Evolutionary conservation across 2,888 invertebrate genomes (phyloP).

Genomic region (Ophion ventricosus): DNA sequence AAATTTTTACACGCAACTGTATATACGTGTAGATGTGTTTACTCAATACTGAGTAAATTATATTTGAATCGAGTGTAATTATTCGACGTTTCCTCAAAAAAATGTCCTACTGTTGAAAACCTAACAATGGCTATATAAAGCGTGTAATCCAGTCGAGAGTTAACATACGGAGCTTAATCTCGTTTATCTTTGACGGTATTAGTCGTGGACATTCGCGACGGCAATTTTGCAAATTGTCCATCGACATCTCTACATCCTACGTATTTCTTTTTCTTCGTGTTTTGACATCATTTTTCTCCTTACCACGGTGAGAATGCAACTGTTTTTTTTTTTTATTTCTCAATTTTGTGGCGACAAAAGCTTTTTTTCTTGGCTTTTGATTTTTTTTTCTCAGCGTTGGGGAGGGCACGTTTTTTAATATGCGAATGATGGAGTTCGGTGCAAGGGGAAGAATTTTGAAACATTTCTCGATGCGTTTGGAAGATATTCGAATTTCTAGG

Average conservation of each 20-base stretch:
- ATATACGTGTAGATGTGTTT: too few species aligned
- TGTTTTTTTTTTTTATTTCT: background rate
- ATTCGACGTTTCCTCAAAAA: conserved; percentile 29
- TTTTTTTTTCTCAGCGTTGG: too few species aligned
- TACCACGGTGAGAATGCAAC: too few species aligned
- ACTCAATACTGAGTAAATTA: background rate
- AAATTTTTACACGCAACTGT: too few species aligned
- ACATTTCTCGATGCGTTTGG: too few species aligned
- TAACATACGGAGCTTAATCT: conserved; percentile 33
- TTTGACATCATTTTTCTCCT: too few species aligned
- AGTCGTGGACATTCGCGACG: conserved; percentile 6
- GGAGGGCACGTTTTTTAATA: too few species aligned
- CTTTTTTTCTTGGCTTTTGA: background rate
- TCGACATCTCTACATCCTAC: background rate
- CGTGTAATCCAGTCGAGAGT: conserved; percentile 32
- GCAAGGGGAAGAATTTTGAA: too few species aligned
- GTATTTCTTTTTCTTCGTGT: background rate
- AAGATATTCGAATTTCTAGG: too few species aligned
- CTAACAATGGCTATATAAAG: background rate
- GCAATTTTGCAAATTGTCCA: conserved; percentile 19
- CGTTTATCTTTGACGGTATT: conserved; percentile 49
- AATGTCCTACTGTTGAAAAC: background rate
- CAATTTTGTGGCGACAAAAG: too few species aligned
- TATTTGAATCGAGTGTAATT: conserved; percentile 46
- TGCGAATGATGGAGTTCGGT: too few species aligned